A percentile compares a stretch with the other conserved stretches of the same genome.
These are phyloP conservation scores for Hylyphantes graminicola DNA, from an alignment of 1,140 invertebrate species.

Conservation along the genomic window DNA sequence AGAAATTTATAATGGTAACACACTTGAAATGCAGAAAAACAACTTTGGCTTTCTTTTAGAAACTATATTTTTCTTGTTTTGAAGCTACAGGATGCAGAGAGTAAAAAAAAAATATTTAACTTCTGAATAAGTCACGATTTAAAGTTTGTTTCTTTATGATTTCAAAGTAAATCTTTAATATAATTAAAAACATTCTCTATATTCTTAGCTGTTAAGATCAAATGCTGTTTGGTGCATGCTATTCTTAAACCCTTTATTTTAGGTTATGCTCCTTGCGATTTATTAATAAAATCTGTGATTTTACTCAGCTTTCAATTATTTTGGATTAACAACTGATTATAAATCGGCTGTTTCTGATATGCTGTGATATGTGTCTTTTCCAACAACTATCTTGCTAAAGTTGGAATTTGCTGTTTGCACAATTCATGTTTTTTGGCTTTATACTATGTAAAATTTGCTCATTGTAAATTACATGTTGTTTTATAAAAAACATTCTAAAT, in stretches of 20 bases:
- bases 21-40: too few relatives aligned
- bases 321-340: conserved; percentile 19
- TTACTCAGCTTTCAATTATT: conserved; percentile 45
- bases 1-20: too few relatives aligned
- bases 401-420: conserved; percentile 56
- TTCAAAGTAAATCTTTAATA: too few relatives aligned
- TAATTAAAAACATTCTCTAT: too few relatives aligned
- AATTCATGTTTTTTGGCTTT: conserved; percentile 55
- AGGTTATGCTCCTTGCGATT: conserved; percentile 33
- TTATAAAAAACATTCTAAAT: conserved; percentile 20
- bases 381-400: conserved; percentile 48
- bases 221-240: too few relatives aligned
- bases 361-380: conserved; percentile 55
- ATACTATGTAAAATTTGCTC: conserved; percentile 54
- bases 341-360: conserved; percentile 35
- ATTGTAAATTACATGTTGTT: conserved; percentile 52
- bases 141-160: too few relatives aligned
- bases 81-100: too few relatives aligned
- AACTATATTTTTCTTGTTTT: too few relatives aligned
- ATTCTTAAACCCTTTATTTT: neutral
- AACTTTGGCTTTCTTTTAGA: too few relatives aligned
- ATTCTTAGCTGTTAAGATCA: too few relatives aligned
- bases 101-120: too few relatives aligned
- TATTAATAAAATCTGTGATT: conserved; percentile 45
- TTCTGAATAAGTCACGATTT: too few relatives aligned